Conservation (phyloP, 2,888 invertebrate species). For the Galerucella calmariensis region DNA sequence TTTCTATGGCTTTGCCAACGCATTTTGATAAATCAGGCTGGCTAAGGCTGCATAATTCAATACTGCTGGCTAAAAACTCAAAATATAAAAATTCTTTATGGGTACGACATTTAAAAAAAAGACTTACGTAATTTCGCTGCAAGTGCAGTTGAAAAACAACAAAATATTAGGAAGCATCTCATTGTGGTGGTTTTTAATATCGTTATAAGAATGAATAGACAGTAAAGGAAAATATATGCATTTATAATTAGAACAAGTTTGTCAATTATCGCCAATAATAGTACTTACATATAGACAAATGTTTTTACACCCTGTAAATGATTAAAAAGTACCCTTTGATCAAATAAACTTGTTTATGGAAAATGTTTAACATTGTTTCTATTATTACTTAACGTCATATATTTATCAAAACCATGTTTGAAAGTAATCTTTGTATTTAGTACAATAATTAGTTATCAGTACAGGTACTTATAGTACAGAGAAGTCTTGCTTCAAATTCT, state of each 20-base stretch:
- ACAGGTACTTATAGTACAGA: too few species aligned
- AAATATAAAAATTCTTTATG: background rate
- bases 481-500: too few species aligned
- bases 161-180: slow-evolving; percentile 12
- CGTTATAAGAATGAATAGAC: background rate
- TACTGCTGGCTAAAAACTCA: slow-evolving; percentile 17
- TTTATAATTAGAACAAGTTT: background rate
- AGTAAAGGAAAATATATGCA: background rate
- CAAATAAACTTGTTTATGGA: too few species aligned
- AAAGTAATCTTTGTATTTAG: too few species aligned
- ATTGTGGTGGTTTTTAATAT: background rate
- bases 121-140: slow-evolving; percentile 33
- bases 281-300: too few species aligned
- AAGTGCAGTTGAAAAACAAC: slow-evolving; percentile 8
- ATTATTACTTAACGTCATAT: too few species aligned
- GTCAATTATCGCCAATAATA: too few species aligned
- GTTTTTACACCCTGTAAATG: too few species aligned
- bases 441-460: too few species aligned
- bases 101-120: background rate
- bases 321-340: too few species aligned
- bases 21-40: slow-evolving; percentile 71
- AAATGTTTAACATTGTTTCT: too few species aligned
- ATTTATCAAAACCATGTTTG: too few species aligned
- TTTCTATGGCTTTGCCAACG: slow-evolving; percentile 68
- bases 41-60: slow-evolving; percentile 38